Base-by-base conservation (phyloP, 1,140 invertebrate genomes). In the Sarcophaga bullata region DNA sequence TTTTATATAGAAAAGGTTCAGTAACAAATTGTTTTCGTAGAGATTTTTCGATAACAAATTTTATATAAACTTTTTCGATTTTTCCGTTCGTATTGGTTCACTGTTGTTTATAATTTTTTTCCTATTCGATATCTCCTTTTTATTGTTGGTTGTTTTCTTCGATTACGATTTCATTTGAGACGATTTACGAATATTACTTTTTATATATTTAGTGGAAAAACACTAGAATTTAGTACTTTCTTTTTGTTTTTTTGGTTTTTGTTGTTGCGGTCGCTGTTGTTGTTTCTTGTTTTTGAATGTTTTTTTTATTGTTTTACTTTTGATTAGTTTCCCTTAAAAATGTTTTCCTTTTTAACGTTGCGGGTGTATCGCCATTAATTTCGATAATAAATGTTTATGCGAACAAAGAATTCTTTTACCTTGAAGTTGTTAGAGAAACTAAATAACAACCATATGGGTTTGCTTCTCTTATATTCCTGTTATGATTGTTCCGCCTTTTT, bases 151-250 rank as follows among this genome's bases (percentile, higher is more conserved):
- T 37, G 25, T 37, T 13, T n/a, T 4, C 13, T 68, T 68, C 62
- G 62, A 68, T 68, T 68, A 68, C n/a, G n/a, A 68, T 19, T 58
- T 58, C 13, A 68, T 68, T 68, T 68, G 19, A 68, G 62, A 68
- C 62, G 62, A 68, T 68, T 68, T 68, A 68, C 62, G 62, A 68
- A 25, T 68, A 68, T 68, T 68, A 68, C 62, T 68, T 68, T 19
- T 68, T 62, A 9, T 17, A 62, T n/a, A 3, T 62, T 62, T 62
- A 15, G 15, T 15, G n/a, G 15, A 62, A n/a, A 62, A 62, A 37
- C 25, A 37, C 25, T 37, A 37, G 25, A 37, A 37, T 37, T 37
- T 37, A 37, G 25, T 37, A 4, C 17, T 68, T 19, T 68, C 7
- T 2, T 37, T 37, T 68, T 68, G 10, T 68, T 7, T 68, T 68